Evolutionary conservation across 2,113 vertebrate species (phyloP), one percentile per base, ranked within the genome.

Genomic region (Mustela lutreola): DNA sequence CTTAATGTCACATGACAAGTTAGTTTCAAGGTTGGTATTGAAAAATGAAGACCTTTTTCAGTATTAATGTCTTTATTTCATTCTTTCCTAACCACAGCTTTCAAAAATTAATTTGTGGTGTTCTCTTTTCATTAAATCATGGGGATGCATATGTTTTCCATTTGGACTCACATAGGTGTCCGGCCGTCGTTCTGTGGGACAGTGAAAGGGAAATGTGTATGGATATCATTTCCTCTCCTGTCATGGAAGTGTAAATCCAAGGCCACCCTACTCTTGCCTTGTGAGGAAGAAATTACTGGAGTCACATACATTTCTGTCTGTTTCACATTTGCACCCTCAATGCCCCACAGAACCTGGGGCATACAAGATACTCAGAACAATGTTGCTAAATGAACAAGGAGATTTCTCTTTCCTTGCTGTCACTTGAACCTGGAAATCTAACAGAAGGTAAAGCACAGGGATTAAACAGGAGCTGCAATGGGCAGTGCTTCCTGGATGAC

Each of bases 221-320:
- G 5, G 12, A 16, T 19, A 4, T 16, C 7, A 22, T 65, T 87
- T 24, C 4, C 4, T 88, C 1, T 63, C 14, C 15, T 93, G 26
- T n/a, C 50, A 4, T 16, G 12, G 22, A 91, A 60, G 24, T 33
- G 14, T 4, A 75, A 86, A 48, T 8, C 19, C 33, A 70, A 14
- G 11, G 6, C 21, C 24, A 36, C 28, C 7, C 0, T 1, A 12
- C 16, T 11, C n/a, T 58, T 62, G 11, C 3, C 63, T 21, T 16
- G 11, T 4, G 45, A 16, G 4, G 5, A 8, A 58, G 11, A 58
- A 56, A 7, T 24, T 91, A 24, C 15, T 3, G n/a, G 53, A 88
- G 62, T 81, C 79, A 89, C 1, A 67, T 8, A n/a, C 39, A 87
- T n/a, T 53, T 1, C 28, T 80, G 1, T 53, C n/a, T 42, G 19